phyloP scores from a whole-genome alignment of 2,797 vertebrate species.

The Chaenodraco wilsoni region DNA sequence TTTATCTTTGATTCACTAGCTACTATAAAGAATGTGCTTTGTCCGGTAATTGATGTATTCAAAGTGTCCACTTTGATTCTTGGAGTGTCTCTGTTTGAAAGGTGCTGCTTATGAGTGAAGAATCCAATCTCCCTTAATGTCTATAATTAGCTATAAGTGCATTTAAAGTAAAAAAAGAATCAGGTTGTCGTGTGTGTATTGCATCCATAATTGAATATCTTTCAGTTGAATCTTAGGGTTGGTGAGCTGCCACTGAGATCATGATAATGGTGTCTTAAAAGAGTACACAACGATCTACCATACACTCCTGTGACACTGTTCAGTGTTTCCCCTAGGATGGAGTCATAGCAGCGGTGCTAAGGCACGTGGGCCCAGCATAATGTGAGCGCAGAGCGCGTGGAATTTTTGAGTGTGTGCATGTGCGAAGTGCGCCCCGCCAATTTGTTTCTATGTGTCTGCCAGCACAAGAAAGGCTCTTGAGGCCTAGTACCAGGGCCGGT shows the following conservation, averaged over 20 bases:
- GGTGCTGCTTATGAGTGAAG: conserved; percentile 30
- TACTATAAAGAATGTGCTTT: neutral
- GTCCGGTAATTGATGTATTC: conserved; percentile 16
- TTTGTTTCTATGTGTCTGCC: no score
- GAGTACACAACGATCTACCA: neutral
- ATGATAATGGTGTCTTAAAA: conserved; percentile 1
- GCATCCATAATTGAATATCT: conserved; percentile 17
- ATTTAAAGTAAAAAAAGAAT: conserved; percentile 32
- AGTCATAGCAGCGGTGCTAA: no score
- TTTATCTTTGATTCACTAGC: neutral
- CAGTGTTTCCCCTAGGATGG: no score
- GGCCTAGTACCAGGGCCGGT: no score
- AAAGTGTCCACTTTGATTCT: conserved; percentile 20
- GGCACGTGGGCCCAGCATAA: no score
- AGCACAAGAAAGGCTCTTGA: no score
- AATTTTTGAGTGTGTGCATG: no score
- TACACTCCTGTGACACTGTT: neutral
- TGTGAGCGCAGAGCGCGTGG: no score
- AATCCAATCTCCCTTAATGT: conserved; percentile 37
- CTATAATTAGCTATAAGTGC: conserved; percentile 43
- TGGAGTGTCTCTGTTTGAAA: conserved; percentile 14
- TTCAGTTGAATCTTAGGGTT: conserved; percentile 10
- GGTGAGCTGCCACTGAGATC: conserved; percentile 1
- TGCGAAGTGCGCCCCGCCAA: no score
- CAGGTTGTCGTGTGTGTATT: neutral